Base-by-base conservation (phyloP, 2,797 vertebrate genomes). In the Aeoliscus strigatus region DNA sequence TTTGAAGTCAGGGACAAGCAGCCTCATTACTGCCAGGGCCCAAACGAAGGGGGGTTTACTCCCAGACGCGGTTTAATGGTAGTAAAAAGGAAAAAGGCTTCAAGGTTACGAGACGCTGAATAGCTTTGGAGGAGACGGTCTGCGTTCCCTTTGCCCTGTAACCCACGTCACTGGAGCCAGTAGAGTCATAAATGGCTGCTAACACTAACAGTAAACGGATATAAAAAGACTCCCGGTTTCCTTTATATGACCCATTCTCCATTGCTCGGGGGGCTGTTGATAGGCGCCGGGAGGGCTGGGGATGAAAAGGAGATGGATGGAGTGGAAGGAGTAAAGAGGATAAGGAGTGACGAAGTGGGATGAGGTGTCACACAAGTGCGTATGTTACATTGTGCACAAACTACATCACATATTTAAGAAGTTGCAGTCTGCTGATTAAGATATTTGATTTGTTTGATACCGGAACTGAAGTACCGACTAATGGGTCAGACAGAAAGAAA, bases 141-240 rank as follows among this genome's bases (percentile, higher is more conserved):
- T 36, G 68, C 56, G 70, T 70, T 73, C 63, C 58, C 44, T 58
- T 52, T 61, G 75, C 73, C 58, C 73, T 15, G 51, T 14, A 55
- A 67, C 63, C 68, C 70, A 58, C 77, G 74, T 83, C 82, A 79
- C 82, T 81, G 85, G 86, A 86, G 86, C 83, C 85, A 75, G 80
- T 37, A 59, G 66, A 75, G 72, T 76, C 79, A 70, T 87, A 86
- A 88, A 87, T 70, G 67, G 60, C 78, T 68, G 78, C 84, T 70
- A 83, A 84, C 82, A 83, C 74, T 52, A 80, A 85, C 84, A 83
- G 77, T 83, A 79, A 86, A 86, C 59, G 62, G 66, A 77, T 83
- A 80, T 81, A 83, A 85, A 88, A 83, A 80, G 72, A 81, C 77
- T 79, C 72, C 73, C 46, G 30, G 66, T 74, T 81, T 75, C 74